These are phyloP conservation scores for Aphelocoma coerulescens DNA, from an alignment of 2,113 vertebrate genomes.

Conservation along the genomic window DNA sequence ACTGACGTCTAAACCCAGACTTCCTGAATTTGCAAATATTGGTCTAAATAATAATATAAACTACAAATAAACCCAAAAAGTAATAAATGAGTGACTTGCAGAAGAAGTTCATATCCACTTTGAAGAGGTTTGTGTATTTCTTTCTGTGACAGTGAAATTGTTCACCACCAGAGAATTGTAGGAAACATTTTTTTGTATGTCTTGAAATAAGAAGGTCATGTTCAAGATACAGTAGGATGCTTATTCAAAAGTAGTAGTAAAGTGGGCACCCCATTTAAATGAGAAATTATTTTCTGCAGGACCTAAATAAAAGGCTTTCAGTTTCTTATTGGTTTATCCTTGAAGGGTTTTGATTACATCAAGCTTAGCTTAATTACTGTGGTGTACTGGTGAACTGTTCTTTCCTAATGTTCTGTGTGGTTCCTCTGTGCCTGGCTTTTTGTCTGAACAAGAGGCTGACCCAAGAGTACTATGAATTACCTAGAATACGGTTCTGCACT, in stretches of 20 bases:
- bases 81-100: neutral
- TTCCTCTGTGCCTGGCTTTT: neutral
- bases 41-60: neutral
- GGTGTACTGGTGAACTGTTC: neutral
- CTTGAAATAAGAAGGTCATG: neutral
- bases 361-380: neutral
- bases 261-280: neutral
- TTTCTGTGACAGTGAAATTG: neutral
- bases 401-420: accelerated
- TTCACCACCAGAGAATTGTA: neutral
- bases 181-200: neutral
- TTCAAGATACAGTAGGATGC: neutral
- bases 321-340: neutral
- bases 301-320: neutral
- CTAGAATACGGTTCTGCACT: neutral
- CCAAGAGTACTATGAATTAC: neutral
- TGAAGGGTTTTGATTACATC: neutral
- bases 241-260: neutral
- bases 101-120: neutral
- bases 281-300: neutral
- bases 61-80: neutral
- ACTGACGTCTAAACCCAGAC: neutral
- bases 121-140: neutral
- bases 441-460: neutral
- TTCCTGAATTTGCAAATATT: neutral